Base-by-base conservation (phyloP, 1,140 invertebrate species). In the Sipha flava region DNA sequence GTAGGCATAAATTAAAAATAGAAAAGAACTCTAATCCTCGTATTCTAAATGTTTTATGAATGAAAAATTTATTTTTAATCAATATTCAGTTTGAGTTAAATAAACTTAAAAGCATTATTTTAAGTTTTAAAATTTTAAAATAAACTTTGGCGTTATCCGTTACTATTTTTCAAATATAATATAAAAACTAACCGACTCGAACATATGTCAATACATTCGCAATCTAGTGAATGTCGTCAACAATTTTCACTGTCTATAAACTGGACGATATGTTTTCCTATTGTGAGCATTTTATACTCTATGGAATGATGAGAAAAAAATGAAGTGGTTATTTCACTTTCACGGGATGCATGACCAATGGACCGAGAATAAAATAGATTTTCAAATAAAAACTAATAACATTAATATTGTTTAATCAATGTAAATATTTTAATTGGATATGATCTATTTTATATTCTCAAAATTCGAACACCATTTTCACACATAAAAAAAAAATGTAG, bases 301-400 rank as follows among this genome's bases (percentile, higher is more conserved):
- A 7, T 64, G 1, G 7, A 40, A 14, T 5, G 23, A 21, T 21
- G n/a, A 16, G 21, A 43, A 75, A 37, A 34, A 75, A 47, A 54
- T 18, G 16, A 29, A 31, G 1, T n/a, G 45, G 14, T 23, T 47
- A 18, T 52, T 54, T 75, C 31, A 75, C 70, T 75, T 75, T 75
- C 70, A 52, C 70, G 37, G 49, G 47, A 75, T 40, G 70, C 49
- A 75, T 37, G 23, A 23, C 70, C 70, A 75, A 75, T 75, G 21
- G 47, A 75, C 70, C 70, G 70, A 23, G 4, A 52, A 75, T 52
- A 75, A 49, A 75, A 75, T 54, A 37, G 2, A 26, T 16, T 43
- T 68, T 5, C 18, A 45, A 68, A 43, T 18, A 31, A 29, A 26
- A 43, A n/a, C 37, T 40, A 45, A 47, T 18, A 47, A 16, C 16